These are phyloP conservation scores for Dichetophora obliterata DNA, from an alignment of 2,888 invertebrate genomes.

Conservation along the genomic window DNA sequence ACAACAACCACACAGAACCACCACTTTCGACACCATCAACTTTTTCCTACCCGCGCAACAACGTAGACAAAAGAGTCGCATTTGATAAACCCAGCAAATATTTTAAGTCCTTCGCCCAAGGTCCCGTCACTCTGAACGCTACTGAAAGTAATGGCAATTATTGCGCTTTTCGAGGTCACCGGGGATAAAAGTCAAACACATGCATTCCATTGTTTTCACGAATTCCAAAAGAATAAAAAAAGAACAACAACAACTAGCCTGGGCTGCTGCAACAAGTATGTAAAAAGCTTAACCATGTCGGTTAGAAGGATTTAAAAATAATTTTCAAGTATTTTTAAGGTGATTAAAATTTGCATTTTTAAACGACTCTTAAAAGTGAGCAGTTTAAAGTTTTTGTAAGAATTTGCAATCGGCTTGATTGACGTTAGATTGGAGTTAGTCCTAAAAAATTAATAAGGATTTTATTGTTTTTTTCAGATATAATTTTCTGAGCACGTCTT, in stretches of 20 bases:
- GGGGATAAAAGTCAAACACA: slow-evolving; percentile 23
- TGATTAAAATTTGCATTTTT: too few species aligned
- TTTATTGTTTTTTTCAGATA: too few species aligned
- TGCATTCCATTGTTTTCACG: slow-evolving; percentile 8
- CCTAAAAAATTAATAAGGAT: too few species aligned
- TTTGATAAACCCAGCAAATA: not conserved
- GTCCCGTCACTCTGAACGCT: not conserved
- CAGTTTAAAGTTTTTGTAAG: too few species aligned
- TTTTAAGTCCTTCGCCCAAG: not conserved
- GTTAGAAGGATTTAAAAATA: too few species aligned
- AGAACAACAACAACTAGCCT: slow-evolving; percentile 10
- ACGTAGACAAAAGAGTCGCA: not conserved
- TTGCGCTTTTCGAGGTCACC: slow-evolving; percentile 23
- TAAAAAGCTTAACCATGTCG: too few species aligned
- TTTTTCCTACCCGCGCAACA: not conserved
- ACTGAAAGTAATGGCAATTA: slow-evolving; percentile 8
- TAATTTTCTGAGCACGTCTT: too few species aligned
- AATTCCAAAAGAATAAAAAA: not conserved
- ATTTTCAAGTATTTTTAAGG: too few species aligned
- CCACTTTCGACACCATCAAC: not conserved
- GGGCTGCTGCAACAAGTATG: slow-evolving; percentile 5
- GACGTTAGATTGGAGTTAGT: too few species aligned
- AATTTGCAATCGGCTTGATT: too few species aligned
- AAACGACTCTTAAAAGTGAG: too few species aligned
- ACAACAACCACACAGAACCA: not conserved